Evolutionary conservation across 2,113 vertebrate species (phyloP).

Genomic region (Cisticola juncidis): DNA sequence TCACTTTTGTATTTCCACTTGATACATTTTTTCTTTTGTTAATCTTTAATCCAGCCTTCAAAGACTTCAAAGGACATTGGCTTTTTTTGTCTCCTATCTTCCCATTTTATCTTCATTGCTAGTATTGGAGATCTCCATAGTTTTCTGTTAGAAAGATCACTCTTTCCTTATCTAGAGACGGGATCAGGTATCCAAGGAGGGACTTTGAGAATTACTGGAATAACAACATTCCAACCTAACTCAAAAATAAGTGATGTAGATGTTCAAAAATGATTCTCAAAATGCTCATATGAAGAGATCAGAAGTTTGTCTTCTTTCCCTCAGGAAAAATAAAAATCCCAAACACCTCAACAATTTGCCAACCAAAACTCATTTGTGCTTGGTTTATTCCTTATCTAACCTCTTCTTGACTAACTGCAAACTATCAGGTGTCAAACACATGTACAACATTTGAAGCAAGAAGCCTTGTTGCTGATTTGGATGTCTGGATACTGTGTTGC

Average conservation of each 20-base stretch:
- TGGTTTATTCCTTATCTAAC: background rate
- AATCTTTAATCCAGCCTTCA: background rate
- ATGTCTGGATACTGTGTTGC: background rate
- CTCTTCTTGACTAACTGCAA: background rate
- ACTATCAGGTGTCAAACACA: background rate
- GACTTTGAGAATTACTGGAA: background rate
- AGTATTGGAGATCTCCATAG: background rate
- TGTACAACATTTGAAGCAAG: background rate
- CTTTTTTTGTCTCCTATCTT: background rate
- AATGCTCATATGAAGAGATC: background rate
- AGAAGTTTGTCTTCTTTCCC: background rate
- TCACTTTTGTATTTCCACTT: background rate
- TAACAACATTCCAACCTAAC: background rate
- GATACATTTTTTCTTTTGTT: background rate
- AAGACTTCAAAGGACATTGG: background rate
- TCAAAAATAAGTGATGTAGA: background rate
- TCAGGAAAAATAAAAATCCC: background rate
- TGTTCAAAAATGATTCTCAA: background rate
- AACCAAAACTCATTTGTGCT: background rate
- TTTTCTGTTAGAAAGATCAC: background rate
- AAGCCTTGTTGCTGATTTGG: background rate
- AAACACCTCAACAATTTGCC: background rate
- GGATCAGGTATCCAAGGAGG: background rate
- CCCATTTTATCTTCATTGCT: background rate
- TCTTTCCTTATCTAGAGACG: background rate